These are phyloP conservation scores for Anguilla obscura DNA, from an alignment of 2,797 vertebrate genomes.

Conservation along the genomic window DNA sequence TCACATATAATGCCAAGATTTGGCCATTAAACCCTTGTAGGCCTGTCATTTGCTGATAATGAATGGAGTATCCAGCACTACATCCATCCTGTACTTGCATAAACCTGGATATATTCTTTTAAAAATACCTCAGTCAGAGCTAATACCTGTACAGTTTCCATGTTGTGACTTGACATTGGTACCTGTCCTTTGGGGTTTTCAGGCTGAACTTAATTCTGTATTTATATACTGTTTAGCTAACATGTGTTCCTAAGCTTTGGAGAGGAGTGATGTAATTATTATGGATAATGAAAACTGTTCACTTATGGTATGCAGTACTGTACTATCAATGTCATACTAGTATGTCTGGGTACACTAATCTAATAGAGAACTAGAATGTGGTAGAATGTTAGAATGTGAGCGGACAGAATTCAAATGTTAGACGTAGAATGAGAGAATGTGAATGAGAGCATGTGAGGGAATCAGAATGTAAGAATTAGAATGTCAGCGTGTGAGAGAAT, in stretches of 20 bases:
- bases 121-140: not conserved
- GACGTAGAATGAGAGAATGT: constrained; percentile 9
- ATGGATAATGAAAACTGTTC: constrained; percentile 45
- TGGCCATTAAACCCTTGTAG: not conserved
- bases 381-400: not conserved
- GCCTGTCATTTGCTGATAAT: not conserved
- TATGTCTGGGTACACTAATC: not conserved
- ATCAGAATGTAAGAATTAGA: not conserved
- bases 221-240: constrained; percentile 35
- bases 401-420: not conserved
- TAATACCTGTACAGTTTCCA: not conserved
- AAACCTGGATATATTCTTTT: not conserved
- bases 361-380: not conserved
- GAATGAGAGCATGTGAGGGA: constrained; percentile 21
- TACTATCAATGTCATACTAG: not conserved
- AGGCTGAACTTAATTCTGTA: constrained; percentile 11
- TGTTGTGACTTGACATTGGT: too few species aligned
- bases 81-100: not conserved
- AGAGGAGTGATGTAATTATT: constrained; percentile 37
- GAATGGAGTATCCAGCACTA: too few species aligned
- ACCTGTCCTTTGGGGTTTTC: not conserved
- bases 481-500: not conserved
- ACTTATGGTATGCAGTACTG: not conserved
- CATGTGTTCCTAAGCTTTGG: constrained; percentile 57
- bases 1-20: not conserved